Conservation (phyloP, 2,113 vertebrate species). For the Perca flavescens region DNA sequence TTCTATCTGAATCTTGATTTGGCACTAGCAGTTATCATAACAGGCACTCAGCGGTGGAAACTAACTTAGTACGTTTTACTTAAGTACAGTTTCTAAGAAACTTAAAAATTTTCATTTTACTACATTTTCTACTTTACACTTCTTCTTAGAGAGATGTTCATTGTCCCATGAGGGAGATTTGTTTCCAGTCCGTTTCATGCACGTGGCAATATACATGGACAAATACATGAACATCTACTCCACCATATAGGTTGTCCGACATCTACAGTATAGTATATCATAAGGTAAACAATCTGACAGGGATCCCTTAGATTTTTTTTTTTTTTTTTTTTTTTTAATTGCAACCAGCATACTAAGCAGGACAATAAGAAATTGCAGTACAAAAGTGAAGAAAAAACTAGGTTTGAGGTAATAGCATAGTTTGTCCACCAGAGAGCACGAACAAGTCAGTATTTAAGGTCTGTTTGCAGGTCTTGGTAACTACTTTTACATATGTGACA, state of each 20-base stretch:
- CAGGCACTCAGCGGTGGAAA: neutral
- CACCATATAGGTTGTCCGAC: too few species aligned
- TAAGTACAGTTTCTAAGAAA: neutral
- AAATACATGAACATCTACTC: too few species aligned
- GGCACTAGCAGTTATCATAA: neutral
- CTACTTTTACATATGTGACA: neutral
- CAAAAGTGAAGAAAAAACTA: neutral
- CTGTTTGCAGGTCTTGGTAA: neutral
- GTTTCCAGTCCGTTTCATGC: too few species aligned
- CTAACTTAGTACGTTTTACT: neutral
- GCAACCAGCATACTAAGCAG: neutral
- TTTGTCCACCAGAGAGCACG: slow-evolving; percentile 9
- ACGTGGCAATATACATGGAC: too few species aligned
- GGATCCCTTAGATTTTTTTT: too few species aligned
- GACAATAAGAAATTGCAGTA: too few species aligned
- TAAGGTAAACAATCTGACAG: too few species aligned
- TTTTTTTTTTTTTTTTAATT: neutral
- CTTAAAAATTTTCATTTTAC: neutral
- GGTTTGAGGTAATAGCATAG: neutral
- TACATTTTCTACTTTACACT: neutral
- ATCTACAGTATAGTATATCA: too few species aligned
- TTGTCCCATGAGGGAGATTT: too few species aligned
- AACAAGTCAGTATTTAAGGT: neutral
- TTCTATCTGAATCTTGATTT: neutral
- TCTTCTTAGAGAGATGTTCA: too few species aligned